phyloP scores from a whole-genome alignment of 2,888 invertebrate species.

The Synanthedon formicaeformis region DNA sequence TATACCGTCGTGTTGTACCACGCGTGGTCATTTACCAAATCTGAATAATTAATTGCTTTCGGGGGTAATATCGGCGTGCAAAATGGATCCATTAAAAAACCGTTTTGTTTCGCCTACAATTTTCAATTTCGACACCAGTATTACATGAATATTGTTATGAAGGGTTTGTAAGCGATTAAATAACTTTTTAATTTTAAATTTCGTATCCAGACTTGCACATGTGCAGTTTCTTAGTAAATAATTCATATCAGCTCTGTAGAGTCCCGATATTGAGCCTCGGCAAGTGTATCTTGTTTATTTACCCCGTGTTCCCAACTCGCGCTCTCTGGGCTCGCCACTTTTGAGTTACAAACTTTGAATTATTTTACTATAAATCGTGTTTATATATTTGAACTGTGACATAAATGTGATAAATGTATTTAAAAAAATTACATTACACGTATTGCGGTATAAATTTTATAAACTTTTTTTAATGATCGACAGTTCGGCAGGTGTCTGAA shows the following conservation, averaged over 20 bases:
- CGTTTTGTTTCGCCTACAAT: background rate
- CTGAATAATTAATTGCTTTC: conserved; percentile 41
- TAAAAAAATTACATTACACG: no score
- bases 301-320: conserved; percentile 1
- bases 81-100: background rate
- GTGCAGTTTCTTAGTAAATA: conserved; percentile 25
- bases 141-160: background rate
- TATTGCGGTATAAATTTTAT: no score
- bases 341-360: background rate
- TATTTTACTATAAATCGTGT: background rate
- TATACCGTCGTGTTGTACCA: conserved; percentile 18
- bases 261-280: conserved; percentile 11
- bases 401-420: no score
- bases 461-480: no score
- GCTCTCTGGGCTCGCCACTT: background rate
- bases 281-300: conserved; percentile 27
- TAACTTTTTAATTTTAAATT: conserved; percentile 13
- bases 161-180: no score
- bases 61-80: conserved; percentile 5
- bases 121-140: background rate
- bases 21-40: conserved; percentile 33
- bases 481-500: no score
- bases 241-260: conserved; percentile 30
- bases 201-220: conserved; percentile 4
- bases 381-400: no score